Conservation (phyloP, 2,888 invertebrate genomes). For the Plutella xylostella region DNA sequence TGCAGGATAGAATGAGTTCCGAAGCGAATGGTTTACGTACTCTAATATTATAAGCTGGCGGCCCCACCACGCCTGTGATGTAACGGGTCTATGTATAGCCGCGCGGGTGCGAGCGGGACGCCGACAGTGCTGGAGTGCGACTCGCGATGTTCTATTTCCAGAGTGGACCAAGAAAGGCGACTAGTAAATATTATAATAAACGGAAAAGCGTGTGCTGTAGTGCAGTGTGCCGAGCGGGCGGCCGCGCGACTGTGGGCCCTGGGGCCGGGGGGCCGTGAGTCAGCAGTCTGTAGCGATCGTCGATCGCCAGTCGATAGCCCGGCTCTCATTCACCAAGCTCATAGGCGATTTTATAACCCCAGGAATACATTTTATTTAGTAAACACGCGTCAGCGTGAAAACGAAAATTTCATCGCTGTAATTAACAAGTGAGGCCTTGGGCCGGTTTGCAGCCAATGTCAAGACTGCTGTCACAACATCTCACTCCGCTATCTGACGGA, state of each 20-base stretch:
- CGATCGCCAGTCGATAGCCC: too few species aligned
- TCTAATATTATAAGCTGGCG: constrained; percentile 67
- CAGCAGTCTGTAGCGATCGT: neutral
- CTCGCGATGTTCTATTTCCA: constrained; percentile 61
- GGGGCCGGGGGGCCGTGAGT: constrained; percentile 27
- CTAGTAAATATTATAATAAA: constrained; percentile 69
- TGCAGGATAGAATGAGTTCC: constrained; percentile 57
- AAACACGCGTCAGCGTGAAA: constrained; percentile 2
- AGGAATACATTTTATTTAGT: neutral
- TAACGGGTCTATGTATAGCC: constrained; percentile 63
- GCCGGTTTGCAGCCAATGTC: constrained; percentile 6
- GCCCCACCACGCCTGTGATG: constrained; percentile 64
- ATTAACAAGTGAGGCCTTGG: constrained; percentile 3
- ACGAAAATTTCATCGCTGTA: neutral
- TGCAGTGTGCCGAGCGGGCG: constrained; percentile 67
- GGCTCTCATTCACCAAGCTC: neutral
- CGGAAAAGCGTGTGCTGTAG: constrained; percentile 56
- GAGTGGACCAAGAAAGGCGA: constrained; percentile 73
- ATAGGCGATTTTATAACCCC: neutral
- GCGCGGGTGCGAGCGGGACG: constrained; percentile 38
- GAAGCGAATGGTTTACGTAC: constrained; percentile 65
- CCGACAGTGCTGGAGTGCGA: constrained; percentile 43
- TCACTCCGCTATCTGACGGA: too few species aligned
- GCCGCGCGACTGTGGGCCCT: constrained; percentile 37
- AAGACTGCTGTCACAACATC: constrained; percentile 7